Evolutionary conservation across 2,888 invertebrate genomes (phyloP).

Genomic region (Rhaphigaster nebulosa): DNA sequence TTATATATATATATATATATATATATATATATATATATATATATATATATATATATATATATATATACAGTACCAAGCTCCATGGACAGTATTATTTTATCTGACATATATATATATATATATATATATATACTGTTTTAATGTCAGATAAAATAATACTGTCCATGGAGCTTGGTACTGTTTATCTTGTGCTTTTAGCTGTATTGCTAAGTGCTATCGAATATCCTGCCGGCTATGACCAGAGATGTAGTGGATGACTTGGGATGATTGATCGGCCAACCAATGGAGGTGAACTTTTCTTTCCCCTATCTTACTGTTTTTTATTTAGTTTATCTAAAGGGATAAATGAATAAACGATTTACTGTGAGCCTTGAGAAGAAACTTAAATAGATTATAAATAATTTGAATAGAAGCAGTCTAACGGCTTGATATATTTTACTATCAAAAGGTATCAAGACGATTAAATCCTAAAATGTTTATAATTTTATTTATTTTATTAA

Average conservation of each 20-base stretch:
- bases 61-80: too few species aligned
- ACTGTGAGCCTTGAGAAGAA: neutral
- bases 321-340: neutral
- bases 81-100: too few species aligned
- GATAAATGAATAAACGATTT: neutral
- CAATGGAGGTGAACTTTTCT: neutral
- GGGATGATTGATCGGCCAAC: neutral
- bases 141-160: neutral
- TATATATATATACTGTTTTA: neutral
- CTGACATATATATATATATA: too few species aligned
- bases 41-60: too few species aligned
- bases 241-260: conserved; percentile 7
- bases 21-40: too few species aligned
- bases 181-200: neutral
- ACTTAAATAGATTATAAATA: neutral
- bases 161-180: neutral
- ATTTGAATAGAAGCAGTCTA: neutral
- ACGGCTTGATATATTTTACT: neutral
- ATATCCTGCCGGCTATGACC: neutral
- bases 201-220: neutral
- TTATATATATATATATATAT: too few species aligned
- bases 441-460: neutral
- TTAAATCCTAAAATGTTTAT: neutral
- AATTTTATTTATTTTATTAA: too few species aligned
- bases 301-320: neutral